A percentile compares a stretch with the other conserved stretches of the same genome.
phyloP scores from a whole-genome alignment of 2,888 invertebrate species.

The Pammene aurita region DNA sequence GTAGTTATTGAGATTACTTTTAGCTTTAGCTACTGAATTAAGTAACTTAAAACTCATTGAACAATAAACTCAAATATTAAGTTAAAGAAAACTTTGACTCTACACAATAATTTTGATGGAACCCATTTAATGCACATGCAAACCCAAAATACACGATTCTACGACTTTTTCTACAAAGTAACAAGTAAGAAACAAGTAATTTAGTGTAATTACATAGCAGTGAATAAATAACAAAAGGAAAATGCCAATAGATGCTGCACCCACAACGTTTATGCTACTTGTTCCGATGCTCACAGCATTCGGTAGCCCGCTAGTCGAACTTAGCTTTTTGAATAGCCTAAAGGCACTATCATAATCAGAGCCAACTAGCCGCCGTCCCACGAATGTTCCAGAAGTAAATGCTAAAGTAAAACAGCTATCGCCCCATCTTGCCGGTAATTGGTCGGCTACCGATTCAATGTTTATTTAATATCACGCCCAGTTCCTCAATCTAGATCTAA shows the following conservation, averaged over 20 bases:
- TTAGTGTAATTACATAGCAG: background rate
- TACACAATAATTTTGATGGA: too few relatives aligned
- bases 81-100: too few relatives aligned
- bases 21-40: too few relatives aligned
- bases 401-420: conserved; percentile 47
- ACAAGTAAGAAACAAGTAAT: background rate
- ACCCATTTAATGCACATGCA: too few relatives aligned
- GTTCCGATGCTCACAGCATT: conserved; percentile 17
- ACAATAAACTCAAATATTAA: too few relatives aligned
- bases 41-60: background rate
- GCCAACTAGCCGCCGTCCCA: conserved; percentile 25
- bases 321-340: conserved; percentile 18
- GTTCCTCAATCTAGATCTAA: conserved; percentile 56
- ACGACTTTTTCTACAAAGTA: background rate
- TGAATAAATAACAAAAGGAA: background rate
- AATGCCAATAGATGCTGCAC: conserved; percentile 3
- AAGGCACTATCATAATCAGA: conserved; percentile 32
- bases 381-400: conserved; percentile 25
- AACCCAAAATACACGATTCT: too few relatives aligned
- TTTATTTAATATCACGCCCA: conserved; percentile 61
- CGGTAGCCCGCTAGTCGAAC: conserved; percentile 6
- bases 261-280: conserved; percentile 10
- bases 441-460: conserved; percentile 49
- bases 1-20: too few relatives aligned
- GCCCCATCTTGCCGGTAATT: conserved; percentile 58